These are phyloP conservation scores for Polyommatus icarus DNA, from an alignment of 2,888 invertebrate genomes.

Conservation along the genomic window DNA sequence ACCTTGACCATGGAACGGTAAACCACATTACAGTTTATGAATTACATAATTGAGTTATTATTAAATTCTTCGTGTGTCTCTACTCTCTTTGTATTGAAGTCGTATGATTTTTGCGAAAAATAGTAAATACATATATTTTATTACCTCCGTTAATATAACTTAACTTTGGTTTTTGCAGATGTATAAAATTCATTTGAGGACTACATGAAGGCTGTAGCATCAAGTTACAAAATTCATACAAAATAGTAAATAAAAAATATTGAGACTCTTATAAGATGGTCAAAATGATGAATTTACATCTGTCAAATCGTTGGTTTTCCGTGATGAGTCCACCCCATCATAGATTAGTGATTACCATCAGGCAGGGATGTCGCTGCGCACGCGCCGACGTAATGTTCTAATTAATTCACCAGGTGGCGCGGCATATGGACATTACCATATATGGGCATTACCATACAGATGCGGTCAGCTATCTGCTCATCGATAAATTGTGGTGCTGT, in stretches of 20 bases:
- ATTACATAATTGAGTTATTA: too few species aligned
- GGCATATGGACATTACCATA: conserved; percentile 59
- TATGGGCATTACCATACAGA: conserved; percentile 32
- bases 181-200: too few species aligned
- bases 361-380: conserved; percentile 42
- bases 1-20: not conserved
- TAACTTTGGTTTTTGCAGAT: too few species aligned
- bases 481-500: conserved; percentile 22
- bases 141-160: too few species aligned
- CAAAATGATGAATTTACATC: not conserved
- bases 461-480: conserved; percentile 27
- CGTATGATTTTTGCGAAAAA: too few species aligned
- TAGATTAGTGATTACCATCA: conserved; percentile 21
- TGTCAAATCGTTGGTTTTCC: not conserved
- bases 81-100: too few species aligned
- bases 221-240: too few species aligned
- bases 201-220: too few species aligned
- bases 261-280: too few species aligned
- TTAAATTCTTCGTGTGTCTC: too few species aligned
- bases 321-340: conserved; percentile 5
- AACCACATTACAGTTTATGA: not conserved
- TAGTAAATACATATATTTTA: too few species aligned
- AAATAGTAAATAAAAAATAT: too few species aligned
- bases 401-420: conserved; percentile 78
- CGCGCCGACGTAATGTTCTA: conserved; percentile 53